phyloP scores from a whole-genome alignment of 2,113 vertebrate species.

The Toxostoma redivivum region DNA sequence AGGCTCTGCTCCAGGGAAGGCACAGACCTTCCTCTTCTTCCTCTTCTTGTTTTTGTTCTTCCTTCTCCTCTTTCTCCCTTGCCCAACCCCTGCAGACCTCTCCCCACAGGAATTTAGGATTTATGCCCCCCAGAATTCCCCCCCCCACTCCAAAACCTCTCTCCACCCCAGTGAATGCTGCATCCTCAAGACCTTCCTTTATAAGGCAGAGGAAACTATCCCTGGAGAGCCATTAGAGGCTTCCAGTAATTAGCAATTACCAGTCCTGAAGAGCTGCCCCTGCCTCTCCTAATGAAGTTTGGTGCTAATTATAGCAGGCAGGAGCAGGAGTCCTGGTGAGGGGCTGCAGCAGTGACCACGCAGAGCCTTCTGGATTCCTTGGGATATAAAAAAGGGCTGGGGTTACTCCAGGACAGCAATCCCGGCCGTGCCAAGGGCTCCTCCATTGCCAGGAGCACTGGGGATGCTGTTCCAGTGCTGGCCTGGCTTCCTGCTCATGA shows the following conservation, averaged over 20 bases:
- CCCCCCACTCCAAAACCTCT: not conserved
- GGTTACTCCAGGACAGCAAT: not conserved
- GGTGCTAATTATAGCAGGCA: conserved; percentile 5
- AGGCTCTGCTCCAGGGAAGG: not conserved
- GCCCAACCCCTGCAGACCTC: not conserved
- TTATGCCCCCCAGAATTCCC: not conserved
- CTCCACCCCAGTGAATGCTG: accelerated
- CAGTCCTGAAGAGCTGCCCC: not conserved
- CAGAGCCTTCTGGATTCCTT: not conserved
- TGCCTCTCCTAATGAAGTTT: not conserved
- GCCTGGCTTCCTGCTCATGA: not conserved
- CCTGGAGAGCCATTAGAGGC: not conserved
- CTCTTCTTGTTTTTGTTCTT: not conserved
- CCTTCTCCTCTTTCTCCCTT: not conserved
- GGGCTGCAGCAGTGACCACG: not conserved
- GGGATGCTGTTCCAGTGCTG: not conserved
- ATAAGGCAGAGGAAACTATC: not conserved
- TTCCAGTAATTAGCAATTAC: not conserved
- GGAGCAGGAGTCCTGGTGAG: not conserved
- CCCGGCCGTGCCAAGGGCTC: accelerated
- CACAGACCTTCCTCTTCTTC: not conserved
- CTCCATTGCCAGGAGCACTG: not conserved
- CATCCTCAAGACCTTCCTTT: not conserved
- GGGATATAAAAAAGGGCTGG: not conserved
- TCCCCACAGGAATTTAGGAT: not conserved